A percentile compares a stretch with the other conserved stretches of the same genome.
phyloP scores from a whole-genome alignment of 2,888 invertebrate genomes.

The Himalopsyche japonica region DNA sequence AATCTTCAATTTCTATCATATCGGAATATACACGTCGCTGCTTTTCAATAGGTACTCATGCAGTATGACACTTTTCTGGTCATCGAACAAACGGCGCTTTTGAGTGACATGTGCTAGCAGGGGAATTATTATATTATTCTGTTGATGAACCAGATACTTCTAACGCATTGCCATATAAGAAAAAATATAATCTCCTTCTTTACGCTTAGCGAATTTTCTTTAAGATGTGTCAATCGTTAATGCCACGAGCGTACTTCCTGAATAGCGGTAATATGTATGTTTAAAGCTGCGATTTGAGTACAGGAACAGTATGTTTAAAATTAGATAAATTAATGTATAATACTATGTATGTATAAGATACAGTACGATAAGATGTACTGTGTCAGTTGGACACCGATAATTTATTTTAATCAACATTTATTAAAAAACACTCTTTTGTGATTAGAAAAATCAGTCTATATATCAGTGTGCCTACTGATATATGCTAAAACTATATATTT shows the following conservation, averaged over 20 bases:
- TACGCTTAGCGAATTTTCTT: background rate
- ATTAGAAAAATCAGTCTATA: no score
- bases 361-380: no score
- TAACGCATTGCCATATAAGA: background rate
- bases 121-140: background rate
- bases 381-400: no score
- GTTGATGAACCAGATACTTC: background rate
- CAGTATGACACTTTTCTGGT: constrained; percentile 30
- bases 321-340: no score
- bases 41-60: background rate
- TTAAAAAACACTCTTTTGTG: no score
- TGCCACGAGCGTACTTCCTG: background rate
- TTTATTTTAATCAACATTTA: no score
- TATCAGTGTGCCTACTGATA: no score
- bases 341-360: no score
- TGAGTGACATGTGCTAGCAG: constrained; percentile 12
- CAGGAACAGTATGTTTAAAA: no score
- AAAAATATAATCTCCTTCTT: background rate
- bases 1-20: no score
- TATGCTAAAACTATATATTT: no score
- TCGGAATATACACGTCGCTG: background rate
- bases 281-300: no score
- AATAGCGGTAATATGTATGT: background rate
- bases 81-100: constrained; percentile 18
- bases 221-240: background rate